Percentiles rank a stretch among this genome's conserved stretches.
Evolutionary conservation across 2,113 vertebrate genomes (phyloP).

Genomic region (Irena cyanogastra): DNA sequence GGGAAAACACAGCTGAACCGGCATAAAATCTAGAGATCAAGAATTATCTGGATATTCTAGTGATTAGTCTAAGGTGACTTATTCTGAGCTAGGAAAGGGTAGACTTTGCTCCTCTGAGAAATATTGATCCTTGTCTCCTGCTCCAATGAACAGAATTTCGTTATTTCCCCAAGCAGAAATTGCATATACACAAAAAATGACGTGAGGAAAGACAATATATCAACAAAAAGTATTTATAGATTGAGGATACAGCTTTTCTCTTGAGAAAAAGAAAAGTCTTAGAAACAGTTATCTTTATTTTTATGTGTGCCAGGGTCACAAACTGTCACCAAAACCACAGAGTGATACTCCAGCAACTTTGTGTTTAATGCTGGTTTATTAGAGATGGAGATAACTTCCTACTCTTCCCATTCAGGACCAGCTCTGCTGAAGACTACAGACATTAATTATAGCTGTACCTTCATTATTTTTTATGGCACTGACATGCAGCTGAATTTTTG

Average conservation of each 20-base stretch:
- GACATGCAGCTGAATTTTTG: background rate
- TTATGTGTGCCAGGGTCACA: background rate
- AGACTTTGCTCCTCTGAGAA: background rate
- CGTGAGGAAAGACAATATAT: background rate
- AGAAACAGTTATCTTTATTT: background rate
- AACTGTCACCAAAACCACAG: background rate
- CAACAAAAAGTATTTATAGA: background rate
- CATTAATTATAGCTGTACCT: background rate
- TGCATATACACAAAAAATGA: background rate
- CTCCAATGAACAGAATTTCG: background rate
- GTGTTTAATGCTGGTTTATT: background rate
- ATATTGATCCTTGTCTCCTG: background rate
- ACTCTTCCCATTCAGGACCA: background rate
- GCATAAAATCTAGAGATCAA: background rate
- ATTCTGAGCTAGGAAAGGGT: background rate
- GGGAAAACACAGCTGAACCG: background rate
- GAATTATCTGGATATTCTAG: background rate
- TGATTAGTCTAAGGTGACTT: background rate
- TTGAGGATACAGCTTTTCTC: background rate
- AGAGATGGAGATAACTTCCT: background rate
- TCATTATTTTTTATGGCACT: background rate
- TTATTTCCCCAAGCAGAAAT: background rate
- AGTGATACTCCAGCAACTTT: background rate
- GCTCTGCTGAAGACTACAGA: background rate
- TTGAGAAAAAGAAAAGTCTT: background rate